Base-by-base conservation (phyloP, 2,888 invertebrate genomes). In the Mechanitis messenoides region DNA sequence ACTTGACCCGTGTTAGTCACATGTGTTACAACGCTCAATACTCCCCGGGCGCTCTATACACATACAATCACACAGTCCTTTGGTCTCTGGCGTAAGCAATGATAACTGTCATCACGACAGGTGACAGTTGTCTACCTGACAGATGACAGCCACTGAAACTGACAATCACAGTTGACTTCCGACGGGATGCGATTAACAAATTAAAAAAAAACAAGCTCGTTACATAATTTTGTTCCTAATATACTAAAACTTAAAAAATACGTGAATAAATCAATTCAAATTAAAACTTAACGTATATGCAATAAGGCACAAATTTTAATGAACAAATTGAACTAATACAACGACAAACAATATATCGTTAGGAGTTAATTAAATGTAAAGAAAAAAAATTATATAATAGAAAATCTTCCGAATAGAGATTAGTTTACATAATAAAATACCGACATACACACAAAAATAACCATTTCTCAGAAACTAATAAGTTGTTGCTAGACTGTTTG, bases 201-300 rank as follows among this genome's bases (percentile, higher is more conserved):
- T 31, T 31, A 50, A 50, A 50, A 72, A 74, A 73, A 70, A 73
- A 71, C 72, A 72, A 66, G 61, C 64, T 56, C 63, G 61, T 59
- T 65, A 69, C 66, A 65, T 54, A 35, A 55, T 55, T 59, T 55
- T 53, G 28, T 50, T 50, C 50, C 31, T 28, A 31, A 31, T 50
- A 61, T 54, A n/a, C 35, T 58, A 56, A 53, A 60, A 46, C 45
- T 50, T 45, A 58, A 55, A 57, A 55, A 57, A 60, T 60, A 61
- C 7, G 31, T 55, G 33, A 60, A 12, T 42, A 59, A 28, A 55
- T 55, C 55, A 46, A 59, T 45, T 55, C 59, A 59, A 55, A 59
- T 60, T 53, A 53, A 66, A 63, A 66, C 66, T 63, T 66, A 66
- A 66, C 63, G 42, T 58, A 61, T 55, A 59, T 53, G 61, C 57